Percentiles rank a stretch among this genome's conserved stretches.
phyloP scores from a whole-genome alignment of 2,113 vertebrate species.

The Sarotherodon lohbergeri region DNA sequence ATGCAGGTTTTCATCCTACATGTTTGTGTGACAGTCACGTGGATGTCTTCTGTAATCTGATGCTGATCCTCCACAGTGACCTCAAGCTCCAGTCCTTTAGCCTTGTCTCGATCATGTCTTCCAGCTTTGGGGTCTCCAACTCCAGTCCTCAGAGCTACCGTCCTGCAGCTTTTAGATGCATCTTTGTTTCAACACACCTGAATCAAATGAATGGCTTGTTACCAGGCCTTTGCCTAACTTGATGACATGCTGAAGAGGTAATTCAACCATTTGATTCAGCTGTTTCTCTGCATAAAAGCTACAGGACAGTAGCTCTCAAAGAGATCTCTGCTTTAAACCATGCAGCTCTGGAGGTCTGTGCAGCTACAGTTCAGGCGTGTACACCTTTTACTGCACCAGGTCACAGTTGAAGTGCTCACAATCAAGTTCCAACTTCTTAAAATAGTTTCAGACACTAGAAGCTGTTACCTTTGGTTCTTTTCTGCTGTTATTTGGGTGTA shows the following conservation, averaged over 20 bases:
- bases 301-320: not conserved
- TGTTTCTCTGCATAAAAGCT: not conserved
- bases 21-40: not conserved
- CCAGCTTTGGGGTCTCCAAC: not conserved
- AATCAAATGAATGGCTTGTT: rapidly evolving
- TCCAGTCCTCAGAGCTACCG: not conserved
- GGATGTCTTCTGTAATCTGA: rapidly evolving
- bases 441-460: not conserved
- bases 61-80: not conserved
- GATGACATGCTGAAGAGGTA: not conserved
- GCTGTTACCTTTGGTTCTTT: not conserved
- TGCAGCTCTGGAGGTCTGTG: not conserved
- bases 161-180: not conserved
- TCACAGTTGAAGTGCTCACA: not conserved
- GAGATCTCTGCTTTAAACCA: not conserved
- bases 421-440: not conserved
- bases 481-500: not conserved
- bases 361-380: rapidly evolving
- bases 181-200: rapidly evolving
- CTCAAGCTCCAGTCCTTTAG: not conserved
- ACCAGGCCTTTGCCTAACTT: rapidly evolving
- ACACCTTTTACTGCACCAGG: not conserved
- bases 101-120: not conserved
- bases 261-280: not conserved
- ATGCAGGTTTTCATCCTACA: not conserved